Evolutionary conservation across 2,888 invertebrate genomes (phyloP), one percentile per base, ranked within the genome.

Genomic region (Margaritifera margaritifera): DNA sequence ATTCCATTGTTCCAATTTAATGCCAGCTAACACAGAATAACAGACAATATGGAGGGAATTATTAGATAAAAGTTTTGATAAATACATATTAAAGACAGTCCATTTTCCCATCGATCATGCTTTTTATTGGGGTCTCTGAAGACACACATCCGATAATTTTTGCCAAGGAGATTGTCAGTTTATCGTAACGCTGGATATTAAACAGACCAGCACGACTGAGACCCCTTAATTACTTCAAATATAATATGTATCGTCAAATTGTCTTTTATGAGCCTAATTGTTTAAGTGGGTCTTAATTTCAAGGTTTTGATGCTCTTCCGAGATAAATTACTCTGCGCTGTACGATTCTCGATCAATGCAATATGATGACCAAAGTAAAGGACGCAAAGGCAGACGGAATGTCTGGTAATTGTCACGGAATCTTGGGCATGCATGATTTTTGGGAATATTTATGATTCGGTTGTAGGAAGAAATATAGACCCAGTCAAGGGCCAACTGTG

Each of bases 61-160:
- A 83, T 83, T 82, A 80, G 79, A 84, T 83, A 80, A 83, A 72
- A 78, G 69, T 78, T 78, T 77, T 77, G 80, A 81, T 84, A 82
- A 81, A 80, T 80, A 81, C 78, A 81, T 82, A 80, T 81, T 75
- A 75, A 75, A 79, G 78, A 80, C 80, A 80, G 74, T 73, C 70
- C 75, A 61, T 64, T 70, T 69, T 57, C 42, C 20, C 54, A 70
- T 68, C 62, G 68, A 68, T 42, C 42, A 42, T 42, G 42, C 42
- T 8, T 42, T 42, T 42, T 42, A 42, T 42, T 42, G 8, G 42
- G 42, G 42, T 42, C 42, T 42, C 42, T 42, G 42, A 42, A 42
- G 42, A 42, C 61, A 64, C 61, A 53, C 67, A 68, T 51, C 62
- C 65, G 68, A 65, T 71, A 71, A 71, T 71, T 71, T 71, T 62